Conservation (phyloP, 2,113 vertebrate species). For the Amia ocellicauda region DNA sequence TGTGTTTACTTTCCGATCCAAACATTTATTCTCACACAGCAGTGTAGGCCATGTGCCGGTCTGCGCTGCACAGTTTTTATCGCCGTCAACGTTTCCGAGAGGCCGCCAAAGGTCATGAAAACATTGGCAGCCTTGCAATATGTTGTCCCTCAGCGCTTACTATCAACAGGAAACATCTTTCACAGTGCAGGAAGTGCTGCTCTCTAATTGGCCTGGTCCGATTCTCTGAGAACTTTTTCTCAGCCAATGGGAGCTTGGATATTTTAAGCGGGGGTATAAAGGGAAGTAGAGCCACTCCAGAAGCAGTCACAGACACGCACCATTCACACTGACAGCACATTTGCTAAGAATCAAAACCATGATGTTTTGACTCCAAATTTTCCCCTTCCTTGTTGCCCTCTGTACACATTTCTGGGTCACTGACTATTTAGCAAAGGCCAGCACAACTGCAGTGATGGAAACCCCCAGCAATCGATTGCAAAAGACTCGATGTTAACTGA, state of each 20-base stretch:
- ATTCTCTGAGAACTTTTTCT: conserved; percentile 60
- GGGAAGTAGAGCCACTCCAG: conserved; percentile 46
- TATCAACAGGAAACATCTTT: conserved; percentile 97
- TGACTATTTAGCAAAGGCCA: no score
- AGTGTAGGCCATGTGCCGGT: conserved; percentile 25
- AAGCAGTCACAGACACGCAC: conserved; percentile 8
- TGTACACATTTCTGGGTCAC: no score
- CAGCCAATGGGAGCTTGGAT: conserved; percentile 71
- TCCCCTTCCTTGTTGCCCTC: no score
- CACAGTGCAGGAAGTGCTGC: conserved; percentile 76
- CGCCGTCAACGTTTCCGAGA: conserved; percentile 53
- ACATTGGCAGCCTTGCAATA: conserved; percentile 46
- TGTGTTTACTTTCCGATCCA: conserved; percentile 55
- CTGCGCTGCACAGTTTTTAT: conserved; percentile 33
- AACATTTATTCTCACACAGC: conserved; percentile 43
- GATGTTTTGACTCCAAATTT: no score
- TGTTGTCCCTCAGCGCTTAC: conserved; percentile 44
- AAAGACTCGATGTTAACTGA: no score
- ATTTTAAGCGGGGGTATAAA: conserved; percentile 89
- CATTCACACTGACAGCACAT: no score
- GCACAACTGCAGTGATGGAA: no score
- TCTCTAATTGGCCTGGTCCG: conserved; percentile 66
- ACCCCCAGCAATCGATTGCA: no score
- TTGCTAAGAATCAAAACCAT: no score
- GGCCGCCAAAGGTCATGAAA: conserved; percentile 62